These are phyloP conservation scores for Steinernema scapterisci DNA, from an alignment of 2,888 invertebrate species.

Conservation along the genomic window DNA sequence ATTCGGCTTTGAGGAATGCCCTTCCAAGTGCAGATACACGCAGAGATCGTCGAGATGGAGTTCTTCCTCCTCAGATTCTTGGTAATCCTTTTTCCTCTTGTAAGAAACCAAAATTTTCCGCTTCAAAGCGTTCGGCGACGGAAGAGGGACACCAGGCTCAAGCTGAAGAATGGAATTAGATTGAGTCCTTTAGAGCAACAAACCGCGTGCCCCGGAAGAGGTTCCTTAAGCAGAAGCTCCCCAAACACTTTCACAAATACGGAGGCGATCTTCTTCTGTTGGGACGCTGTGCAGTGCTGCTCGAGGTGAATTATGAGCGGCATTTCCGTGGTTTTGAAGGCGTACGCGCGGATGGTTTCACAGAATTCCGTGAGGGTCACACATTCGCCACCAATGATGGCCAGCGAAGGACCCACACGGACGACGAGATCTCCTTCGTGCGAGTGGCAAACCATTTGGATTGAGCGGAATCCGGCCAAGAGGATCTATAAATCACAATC, in stretches of 20 bases:
- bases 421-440: not conserved
- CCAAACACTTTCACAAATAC: not conserved
- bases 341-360: not conserved
- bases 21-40: not conserved
- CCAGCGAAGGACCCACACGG: not conserved
- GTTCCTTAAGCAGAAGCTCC: not conserved
- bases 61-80: not conserved
- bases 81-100: not conserved
- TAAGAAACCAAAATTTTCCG: not conserved
- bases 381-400: not conserved
- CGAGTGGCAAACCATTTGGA: not conserved
- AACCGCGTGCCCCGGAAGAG: not conserved
- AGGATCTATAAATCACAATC: not conserved
- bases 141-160: not conserved
- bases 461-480: not conserved
- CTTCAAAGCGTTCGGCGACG: not conserved
- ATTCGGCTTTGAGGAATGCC: not conserved
- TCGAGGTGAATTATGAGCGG: not conserved
- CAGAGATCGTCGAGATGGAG: conserved; percentile 7
- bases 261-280: not conserved
- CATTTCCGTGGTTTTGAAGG: not conserved
- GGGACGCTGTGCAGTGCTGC: not conserved
- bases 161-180: not conserved
- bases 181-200: not conserved
- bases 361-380: not conserved